Conservation (phyloP, 2,888 invertebrate species). For the Boloria euphrosyne region DNA sequence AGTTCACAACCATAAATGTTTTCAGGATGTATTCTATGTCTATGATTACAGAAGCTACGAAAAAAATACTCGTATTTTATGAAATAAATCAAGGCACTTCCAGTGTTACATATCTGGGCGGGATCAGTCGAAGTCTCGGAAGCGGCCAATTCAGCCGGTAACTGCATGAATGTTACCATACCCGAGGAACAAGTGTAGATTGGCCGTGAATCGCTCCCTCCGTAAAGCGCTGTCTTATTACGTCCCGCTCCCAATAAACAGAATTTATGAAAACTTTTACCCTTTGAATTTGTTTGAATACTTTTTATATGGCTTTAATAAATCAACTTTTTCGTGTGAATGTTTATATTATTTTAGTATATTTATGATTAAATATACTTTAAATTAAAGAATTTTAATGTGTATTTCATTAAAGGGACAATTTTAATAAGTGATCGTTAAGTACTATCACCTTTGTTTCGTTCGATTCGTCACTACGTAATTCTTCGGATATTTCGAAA, state of each 20-base stretch:
- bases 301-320: constrained; percentile 10
- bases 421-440: too few relatives aligned
- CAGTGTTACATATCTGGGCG: constrained; percentile 11
- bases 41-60: too few relatives aligned
- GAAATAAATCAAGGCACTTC: constrained; percentile 22
- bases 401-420: too few relatives aligned
- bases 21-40: too few relatives aligned
- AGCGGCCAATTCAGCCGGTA: constrained; percentile 73
- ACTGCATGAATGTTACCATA: constrained; percentile 77
- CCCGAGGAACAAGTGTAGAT: constrained; percentile 73
- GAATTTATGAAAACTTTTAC: constrained; percentile 53
- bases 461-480: too few relatives aligned
- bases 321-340: background rate
- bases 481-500: too few relatives aligned
- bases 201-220: constrained; percentile 67
- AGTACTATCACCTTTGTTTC: too few relatives aligned
- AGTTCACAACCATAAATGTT: too few relatives aligned
- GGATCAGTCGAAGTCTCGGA: constrained; percentile 51
- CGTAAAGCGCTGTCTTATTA: constrained; percentile 74
- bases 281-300: constrained; percentile 10
- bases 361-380: too few relatives aligned
- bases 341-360: background rate
- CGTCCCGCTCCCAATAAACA: constrained; percentile 53
- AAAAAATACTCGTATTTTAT: background rate
- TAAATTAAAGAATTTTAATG: too few relatives aligned